These are phyloP conservation scores for Erebia epiphron DNA, from an alignment of 2,888 invertebrate species.

Conservation along the genomic window DNA sequence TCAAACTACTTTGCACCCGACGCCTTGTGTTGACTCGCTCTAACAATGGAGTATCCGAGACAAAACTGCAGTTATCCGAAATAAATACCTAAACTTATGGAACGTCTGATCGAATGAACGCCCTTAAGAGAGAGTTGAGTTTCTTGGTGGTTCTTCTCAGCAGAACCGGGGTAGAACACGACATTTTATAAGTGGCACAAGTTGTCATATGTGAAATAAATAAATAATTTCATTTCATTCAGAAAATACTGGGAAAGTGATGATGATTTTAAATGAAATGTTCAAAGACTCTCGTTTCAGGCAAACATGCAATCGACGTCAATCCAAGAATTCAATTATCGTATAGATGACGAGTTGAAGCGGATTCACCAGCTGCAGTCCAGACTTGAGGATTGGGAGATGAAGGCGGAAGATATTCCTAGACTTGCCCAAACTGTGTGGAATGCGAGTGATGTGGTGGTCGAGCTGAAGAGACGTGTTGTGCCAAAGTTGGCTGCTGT, in stretches of 20 bases:
- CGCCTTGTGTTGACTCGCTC: no score
- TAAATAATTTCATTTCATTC: no score
- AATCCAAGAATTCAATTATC: conserved; percentile 68
- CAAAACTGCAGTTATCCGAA: no score
- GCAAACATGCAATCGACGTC: conserved; percentile 72
- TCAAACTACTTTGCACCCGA: no score
- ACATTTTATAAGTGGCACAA: not conserved
- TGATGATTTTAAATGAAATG: conserved; percentile 10
- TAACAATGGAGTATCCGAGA: no score
- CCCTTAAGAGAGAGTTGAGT: no score
- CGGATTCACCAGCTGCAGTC: conserved; percentile 54
- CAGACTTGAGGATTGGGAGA: conserved; percentile 62
- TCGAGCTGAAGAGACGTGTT: conserved; percentile 74
- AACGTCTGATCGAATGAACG: no score
- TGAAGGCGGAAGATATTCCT: conserved; percentile 71
- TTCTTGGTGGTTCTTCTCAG: no score
- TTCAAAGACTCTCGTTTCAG: conserved; percentile 47
- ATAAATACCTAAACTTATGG: no score
- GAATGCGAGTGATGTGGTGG: conserved; percentile 73
- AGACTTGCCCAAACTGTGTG: conserved; percentile 74
- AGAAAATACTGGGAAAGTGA: not conserved
- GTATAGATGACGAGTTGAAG: conserved; percentile 57
- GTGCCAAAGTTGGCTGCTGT: conserved; percentile 58
- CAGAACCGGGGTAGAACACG: not conserved
- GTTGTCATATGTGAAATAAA: no score